Evolutionary conservation across 1,140 invertebrate species (phyloP).

Genomic region (Drosophila lowei): DNA sequence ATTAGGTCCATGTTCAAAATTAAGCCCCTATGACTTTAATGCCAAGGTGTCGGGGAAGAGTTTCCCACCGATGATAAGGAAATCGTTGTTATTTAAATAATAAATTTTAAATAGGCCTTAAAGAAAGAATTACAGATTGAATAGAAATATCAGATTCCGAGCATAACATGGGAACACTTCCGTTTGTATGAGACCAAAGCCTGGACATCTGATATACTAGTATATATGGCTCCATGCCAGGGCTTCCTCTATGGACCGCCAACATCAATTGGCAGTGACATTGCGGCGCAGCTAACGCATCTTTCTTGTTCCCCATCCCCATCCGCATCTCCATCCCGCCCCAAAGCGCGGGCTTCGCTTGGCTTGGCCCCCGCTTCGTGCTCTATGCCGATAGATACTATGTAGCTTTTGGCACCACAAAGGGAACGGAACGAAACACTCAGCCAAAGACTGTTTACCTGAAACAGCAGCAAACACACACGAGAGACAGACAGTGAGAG

Average conservation of each 20-base stretch:
- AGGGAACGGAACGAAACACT: constrained; percentile 33
- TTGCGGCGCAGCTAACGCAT: constrained; percentile 51
- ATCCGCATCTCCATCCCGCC: constrained; percentile 4
- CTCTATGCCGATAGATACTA: constrained; percentile 1
- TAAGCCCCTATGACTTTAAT: too few relatives aligned
- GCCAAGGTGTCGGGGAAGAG: too few relatives aligned
- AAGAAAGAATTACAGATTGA: too few relatives aligned
- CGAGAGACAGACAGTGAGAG: neutral
- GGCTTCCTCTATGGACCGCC: constrained; percentile 57
- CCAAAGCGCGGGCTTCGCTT: constrained; percentile 10
- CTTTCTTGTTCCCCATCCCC: constrained; percentile 8
- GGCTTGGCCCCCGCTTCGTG: constrained; percentile 15
- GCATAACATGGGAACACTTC: too few relatives aligned
- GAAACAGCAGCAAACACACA: constrained; percentile 19
- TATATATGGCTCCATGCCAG: constrained; percentile 23
- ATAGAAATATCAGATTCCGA: too few relatives aligned
- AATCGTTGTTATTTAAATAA: too few relatives aligned
- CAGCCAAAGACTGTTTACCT: constrained; percentile 50
- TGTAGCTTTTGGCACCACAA: constrained; percentile 20
- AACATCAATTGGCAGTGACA: constrained; percentile 72
- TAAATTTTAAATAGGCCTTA: too few relatives aligned
- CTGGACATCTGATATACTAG: too few relatives aligned
- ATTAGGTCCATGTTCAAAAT: too few relatives aligned
- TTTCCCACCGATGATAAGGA: too few relatives aligned
- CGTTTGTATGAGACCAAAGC: too few relatives aligned